Conservation (phyloP, 2,113 vertebrate species). For the Neodontobutis hainanensis region DNA sequence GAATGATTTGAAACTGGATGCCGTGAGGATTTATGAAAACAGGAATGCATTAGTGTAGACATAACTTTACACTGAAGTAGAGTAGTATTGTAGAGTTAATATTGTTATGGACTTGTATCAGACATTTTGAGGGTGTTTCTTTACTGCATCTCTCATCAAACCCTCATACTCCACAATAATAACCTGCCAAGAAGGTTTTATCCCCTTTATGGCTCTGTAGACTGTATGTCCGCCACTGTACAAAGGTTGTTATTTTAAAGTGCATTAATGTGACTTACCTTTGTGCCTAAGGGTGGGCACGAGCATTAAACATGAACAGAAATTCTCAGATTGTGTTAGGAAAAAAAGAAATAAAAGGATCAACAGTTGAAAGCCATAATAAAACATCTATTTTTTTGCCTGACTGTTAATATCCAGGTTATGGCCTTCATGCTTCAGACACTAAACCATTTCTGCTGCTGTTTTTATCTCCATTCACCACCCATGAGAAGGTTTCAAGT, state of each 20-base stretch:
- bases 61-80: no score
- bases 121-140: constrained; percentile 1
- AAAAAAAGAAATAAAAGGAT: constrained; percentile 2
- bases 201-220: background rate
- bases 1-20: no score
- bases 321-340: constrained; percentile 2
- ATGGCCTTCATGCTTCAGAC: constrained; percentile 31
- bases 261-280: background rate
- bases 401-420: constrained; percentile 34
- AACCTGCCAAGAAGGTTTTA: background rate
- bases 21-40: no score
- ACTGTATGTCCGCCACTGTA: background rate
- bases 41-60: no score
- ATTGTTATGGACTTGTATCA: background rate
- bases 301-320: background rate
- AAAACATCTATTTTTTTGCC: constrained; percentile 28
- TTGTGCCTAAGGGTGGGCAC: constrained; percentile 6
- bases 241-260: background rate
- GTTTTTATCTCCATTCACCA: constrained; percentile 35
- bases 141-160: constrained; percentile 4
- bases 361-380: constrained; percentile 7
- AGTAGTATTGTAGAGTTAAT: no score
- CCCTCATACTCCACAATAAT: background rate
- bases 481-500: constrained; percentile 42
- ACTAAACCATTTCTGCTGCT: constrained; percentile 21